Evolutionary conservation across 2,888 invertebrate species (phyloP).

Genomic region (Troilus luridus): DNA sequence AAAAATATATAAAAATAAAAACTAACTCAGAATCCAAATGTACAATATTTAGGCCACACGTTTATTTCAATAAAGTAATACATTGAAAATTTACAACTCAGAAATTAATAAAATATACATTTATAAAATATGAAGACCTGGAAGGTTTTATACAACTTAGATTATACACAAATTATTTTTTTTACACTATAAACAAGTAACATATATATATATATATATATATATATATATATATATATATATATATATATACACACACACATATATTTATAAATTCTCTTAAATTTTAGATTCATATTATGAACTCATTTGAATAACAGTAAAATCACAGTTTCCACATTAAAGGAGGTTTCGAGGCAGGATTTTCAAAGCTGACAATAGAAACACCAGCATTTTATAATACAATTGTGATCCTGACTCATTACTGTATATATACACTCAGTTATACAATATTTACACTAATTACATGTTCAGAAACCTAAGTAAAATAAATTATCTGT

Average conservation of each 20-base stretch:
- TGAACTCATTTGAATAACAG: conserved; percentile 61
- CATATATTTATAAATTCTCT: conserved; percentile 59
- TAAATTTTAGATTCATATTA: conserved; percentile 59
- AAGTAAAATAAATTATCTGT: conserved; percentile 59
- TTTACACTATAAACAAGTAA: conserved; percentile 63
- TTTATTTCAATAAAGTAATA: conserved; percentile 60
- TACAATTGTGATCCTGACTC: conserved; percentile 59
- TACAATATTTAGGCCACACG: conserved; percentile 61
- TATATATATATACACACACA: conserved; percentile 53
- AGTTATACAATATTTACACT: conserved; percentile 58
- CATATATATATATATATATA: conserved; percentile 54
- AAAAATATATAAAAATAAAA: conserved; percentile 27
- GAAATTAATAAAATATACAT: conserved; percentile 58
- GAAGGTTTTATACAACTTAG: conserved; percentile 51
- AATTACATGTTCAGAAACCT: conserved; percentile 54
- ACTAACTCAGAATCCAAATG: conserved; percentile 24
- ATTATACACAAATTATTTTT: conserved; percentile 59
- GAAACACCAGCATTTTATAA: conserved; percentile 55
- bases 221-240: conserved; percentile 57
- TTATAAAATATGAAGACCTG: conserved; percentile 52
- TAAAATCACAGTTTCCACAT: conserved; percentile 65
- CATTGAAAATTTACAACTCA: conserved; percentile 60
- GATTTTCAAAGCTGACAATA: conserved; percentile 61
- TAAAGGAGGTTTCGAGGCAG: conserved; percentile 64
- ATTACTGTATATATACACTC: conserved; percentile 53